Conservation (phyloP, 2,888 invertebrate genomes). For the Callinectes sapidus region DNA sequence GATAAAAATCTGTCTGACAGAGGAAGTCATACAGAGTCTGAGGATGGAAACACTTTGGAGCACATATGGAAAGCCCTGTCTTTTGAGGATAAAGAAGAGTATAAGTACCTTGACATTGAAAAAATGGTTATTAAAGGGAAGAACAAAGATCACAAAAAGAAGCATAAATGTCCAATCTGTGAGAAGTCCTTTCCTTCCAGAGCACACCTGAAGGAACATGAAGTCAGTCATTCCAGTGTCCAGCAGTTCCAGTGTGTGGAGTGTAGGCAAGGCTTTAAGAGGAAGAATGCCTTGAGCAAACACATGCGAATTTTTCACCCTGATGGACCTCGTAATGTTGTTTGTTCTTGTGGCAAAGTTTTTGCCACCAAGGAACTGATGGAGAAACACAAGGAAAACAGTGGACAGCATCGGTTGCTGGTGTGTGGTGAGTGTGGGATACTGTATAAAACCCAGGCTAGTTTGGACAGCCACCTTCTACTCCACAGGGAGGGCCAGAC, state of each 20-base stretch:
- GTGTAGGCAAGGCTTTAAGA: slow-evolving; percentile 52
- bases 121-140: neutral
- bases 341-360: slow-evolving; percentile 47
- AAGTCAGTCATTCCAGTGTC: slow-evolving; percentile 48
- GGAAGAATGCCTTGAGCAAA: slow-evolving; percentile 57
- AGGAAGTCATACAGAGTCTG: neutral
- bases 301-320: slow-evolving; percentile 51
- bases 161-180: slow-evolving; percentile 48
- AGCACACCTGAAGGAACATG: slow-evolving; percentile 61
- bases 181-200: slow-evolving; percentile 47
- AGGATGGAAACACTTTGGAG: neutral
- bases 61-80: neutral
- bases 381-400: slow-evolving; percentile 48
- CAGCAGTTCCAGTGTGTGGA: slow-evolving; percentile 32
- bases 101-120: neutral
- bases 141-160: slow-evolving; percentile 20
- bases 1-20: neutral
- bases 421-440: slow-evolving; percentile 51
- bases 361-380: slow-evolving; percentile 44
- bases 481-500: slow-evolving; percentile 50
- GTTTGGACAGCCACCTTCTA: slow-evolving; percentile 54
- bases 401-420: slow-evolving; percentile 45
- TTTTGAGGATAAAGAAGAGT: neutral
- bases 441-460: slow-evolving; percentile 52
- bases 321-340: neutral